A percentile compares a stretch with the other conserved stretches of the same genome.
Evolutionary conservation across 2,797 vertebrate genomes (phyloP).

Genomic region (Caiman crocodilus): DNA sequence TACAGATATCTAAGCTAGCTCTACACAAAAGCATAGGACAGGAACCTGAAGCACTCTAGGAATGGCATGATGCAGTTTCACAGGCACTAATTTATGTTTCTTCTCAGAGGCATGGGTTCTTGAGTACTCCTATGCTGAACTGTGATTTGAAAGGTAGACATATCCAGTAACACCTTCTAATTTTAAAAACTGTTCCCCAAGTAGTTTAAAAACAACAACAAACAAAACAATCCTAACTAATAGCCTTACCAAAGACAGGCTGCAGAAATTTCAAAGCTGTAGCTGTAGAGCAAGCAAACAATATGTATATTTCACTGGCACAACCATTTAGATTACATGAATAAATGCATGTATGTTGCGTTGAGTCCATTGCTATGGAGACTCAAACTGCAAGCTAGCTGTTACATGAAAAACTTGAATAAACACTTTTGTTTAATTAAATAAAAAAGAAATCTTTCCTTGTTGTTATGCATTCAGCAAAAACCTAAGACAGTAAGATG

Average conservation of each 20-base stretch:
- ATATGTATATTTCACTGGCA: background rate
- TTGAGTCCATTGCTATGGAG: background rate
- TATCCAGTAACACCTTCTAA: background rate
- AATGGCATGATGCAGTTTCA: too few species aligned
- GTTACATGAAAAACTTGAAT: slow-evolving; percentile 16
- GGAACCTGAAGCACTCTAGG: too few species aligned
- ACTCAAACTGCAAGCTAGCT: slow-evolving; percentile 50
- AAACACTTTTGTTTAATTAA: background rate
- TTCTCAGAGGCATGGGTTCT: too few species aligned
- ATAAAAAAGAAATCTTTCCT: slow-evolving; percentile 26
- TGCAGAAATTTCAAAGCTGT: slow-evolving; percentile 37
- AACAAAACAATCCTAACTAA: slow-evolving; percentile 8
- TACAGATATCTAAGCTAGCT: too few species aligned
- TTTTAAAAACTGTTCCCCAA: slow-evolving; percentile 26
- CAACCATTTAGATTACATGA: slow-evolving; percentile 9
- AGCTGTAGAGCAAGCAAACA: slow-evolving; percentile 20
- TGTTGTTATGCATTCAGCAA: slow-evolving; percentile 1
- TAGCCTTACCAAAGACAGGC: background rate
- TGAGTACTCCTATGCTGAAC: too few species aligned
- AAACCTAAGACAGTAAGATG: background rate
- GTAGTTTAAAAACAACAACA: background rate
- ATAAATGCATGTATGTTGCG: background rate
- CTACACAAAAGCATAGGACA: too few species aligned
- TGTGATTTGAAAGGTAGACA: too few species aligned
- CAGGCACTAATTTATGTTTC: too few species aligned